These are phyloP conservation scores for Nothoprocta pentlandii DNA, from an alignment of 2,113 vertebrate species.

Conservation along the genomic window DNA sequence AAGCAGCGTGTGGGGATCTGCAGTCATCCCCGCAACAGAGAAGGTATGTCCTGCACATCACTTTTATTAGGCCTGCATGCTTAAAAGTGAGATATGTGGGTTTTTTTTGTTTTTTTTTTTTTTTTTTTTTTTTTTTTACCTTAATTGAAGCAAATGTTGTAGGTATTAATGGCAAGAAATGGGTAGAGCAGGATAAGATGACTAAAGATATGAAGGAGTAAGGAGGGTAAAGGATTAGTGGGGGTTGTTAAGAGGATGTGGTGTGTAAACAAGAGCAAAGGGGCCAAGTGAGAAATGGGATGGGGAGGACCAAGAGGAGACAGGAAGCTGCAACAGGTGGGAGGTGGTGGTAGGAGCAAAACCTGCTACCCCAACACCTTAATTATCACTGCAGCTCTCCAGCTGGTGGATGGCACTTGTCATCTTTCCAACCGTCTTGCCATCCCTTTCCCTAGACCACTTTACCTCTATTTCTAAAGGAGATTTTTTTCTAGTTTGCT, in stretches of 20 bases:
- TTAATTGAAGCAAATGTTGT: not conserved
- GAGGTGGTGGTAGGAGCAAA: constrained; percentile 44
- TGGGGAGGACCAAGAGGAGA: not conserved
- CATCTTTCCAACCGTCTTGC: constrained; percentile 39
- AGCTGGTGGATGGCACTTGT: not conserved
- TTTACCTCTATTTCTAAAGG: constrained; percentile 36
- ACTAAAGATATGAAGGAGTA: not conserved
- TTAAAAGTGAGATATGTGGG: not conserved
- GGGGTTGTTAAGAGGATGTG: not conserved
- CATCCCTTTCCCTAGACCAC: constrained; percentile 38
- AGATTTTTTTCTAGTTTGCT: constrained; percentile 46
- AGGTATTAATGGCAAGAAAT: not conserved
- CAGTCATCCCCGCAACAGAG: no score
- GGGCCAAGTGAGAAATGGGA: not conserved
- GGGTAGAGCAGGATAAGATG: not conserved
- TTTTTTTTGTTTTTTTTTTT: no score
- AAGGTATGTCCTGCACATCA: fast-evolving
- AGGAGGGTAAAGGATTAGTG: not conserved
- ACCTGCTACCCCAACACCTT: constrained; percentile 5
- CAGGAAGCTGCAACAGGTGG: not conserved
- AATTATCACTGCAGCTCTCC: constrained; percentile 17
- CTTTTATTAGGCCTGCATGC: not conserved
- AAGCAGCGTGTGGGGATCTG: not conserved
- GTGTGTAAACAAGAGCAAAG: constrained; percentile 8
- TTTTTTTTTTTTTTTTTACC: not conserved